Base-by-base conservation (phyloP, 2,888 invertebrate species). In the Tenthredo scrophulariae region DNA sequence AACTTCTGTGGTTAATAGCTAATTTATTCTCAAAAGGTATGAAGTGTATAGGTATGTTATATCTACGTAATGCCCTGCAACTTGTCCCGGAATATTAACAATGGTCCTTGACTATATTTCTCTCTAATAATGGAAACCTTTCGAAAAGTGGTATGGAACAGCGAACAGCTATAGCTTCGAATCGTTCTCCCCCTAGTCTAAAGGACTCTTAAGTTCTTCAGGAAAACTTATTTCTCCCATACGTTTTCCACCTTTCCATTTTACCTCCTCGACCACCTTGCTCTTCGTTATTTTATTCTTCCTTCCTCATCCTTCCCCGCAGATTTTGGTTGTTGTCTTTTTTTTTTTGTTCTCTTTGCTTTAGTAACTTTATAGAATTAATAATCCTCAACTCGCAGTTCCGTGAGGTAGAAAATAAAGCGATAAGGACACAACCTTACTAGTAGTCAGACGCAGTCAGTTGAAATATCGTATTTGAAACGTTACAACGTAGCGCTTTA, bases 151-250 rank as follows among this genome's bases (percentile, higher is more conserved):
- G 77, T 50, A 46, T 62, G 29, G 80, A 80, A 26, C 43, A 74
- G 43, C 37, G 80, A 62, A 40, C 58, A 80, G 80, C 80, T 62
- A 62, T 80, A 62, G 80, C 58, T 40, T 80, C 40, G 80, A 58
- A 62, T 80, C 80, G 80, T 62, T 58, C 40, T 40, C 40, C 80
- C 79, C 62, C 37, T 26, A 37, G 58, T 18, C 33, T 18, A 2
- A 80, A 62, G 80, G 80, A 58, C 80, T 80, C 80, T 80, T 62
- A 80, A 62, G 58, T 80, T 40, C 80, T 58, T 2, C 9, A 80
- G 80, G 62, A 62, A 80, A 80, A 80, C 80, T 80, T 80, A 80
- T 80, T 80, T 80, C 62, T 62, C 62, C 22, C 62, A 22, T 62
- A 80, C 58, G n/a, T 80, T 80, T 80, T 80, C 54, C 40, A 43